These are phyloP conservation scores for Zeus faber DNA, from an alignment of 2,113 vertebrate genomes.

Conservation along the genomic window DNA sequence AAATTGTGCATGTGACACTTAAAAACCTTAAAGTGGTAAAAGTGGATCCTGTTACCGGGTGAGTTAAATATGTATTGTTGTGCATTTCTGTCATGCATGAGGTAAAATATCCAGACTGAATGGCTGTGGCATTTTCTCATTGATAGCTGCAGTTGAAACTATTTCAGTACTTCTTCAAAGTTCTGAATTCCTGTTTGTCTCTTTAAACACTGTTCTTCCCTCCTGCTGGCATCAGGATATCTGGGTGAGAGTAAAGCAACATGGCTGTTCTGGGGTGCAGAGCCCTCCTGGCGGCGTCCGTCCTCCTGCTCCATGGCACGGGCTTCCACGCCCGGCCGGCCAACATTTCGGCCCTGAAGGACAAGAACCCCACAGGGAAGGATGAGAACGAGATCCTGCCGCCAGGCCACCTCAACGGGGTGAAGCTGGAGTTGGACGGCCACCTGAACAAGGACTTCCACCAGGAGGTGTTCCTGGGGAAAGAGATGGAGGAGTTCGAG, in stretches of 20 bases:
- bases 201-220: neutral
- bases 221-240: neutral
- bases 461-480: conserved; percentile 94
- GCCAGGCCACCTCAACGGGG: conserved; percentile 88
- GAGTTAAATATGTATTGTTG: too few relatives aligned
- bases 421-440: conserved; percentile 93
- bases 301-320: conserved; percentile 67
- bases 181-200: conserved; percentile 17
- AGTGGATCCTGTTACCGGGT: too few relatives aligned
- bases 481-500: conserved; percentile 88
- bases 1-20: too few relatives aligned
- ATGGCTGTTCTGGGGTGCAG: conserved; percentile 71
- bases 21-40: too few relatives aligned
- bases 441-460: conserved; percentile 95
- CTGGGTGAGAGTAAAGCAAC: conserved; percentile 1
- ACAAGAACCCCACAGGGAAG: conserved; percentile 65
- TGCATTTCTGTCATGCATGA: too few relatives aligned
- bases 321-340: conserved; percentile 82
- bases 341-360: conserved; percentile 83
- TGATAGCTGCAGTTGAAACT: too few relatives aligned
- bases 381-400: conserved; percentile 91
- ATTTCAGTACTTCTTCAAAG: too few relatives aligned
- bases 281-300: conserved; percentile 57
- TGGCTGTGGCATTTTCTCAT: too few relatives aligned
- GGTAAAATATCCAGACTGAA: too few relatives aligned